Evolutionary conservation across 1,140 invertebrate genomes (phyloP).

Genomic region (Drosophila prosaltans): DNA sequence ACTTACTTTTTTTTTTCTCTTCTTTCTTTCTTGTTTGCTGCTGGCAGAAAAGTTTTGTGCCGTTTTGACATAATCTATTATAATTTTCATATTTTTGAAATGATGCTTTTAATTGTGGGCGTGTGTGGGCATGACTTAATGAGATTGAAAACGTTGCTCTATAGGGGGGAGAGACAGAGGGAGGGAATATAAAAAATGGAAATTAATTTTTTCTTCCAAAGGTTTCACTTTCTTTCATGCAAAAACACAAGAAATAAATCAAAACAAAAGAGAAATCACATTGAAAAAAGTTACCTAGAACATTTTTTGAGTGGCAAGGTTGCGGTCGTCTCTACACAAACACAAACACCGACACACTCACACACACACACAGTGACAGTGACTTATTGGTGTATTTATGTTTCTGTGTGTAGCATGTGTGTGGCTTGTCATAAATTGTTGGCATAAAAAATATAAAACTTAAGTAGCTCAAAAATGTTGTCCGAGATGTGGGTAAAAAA

Average conservation of each 20-base stretch:
- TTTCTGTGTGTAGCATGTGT: slow-evolving; percentile 32
- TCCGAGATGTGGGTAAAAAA: slow-evolving; percentile 5
- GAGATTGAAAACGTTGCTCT: slow-evolving; percentile 44
- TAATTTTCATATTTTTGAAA: slow-evolving; percentile 21
- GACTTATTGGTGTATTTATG: slow-evolving; percentile 63
- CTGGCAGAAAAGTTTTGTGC: slow-evolving; percentile 45
- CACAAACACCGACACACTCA: slow-evolving; percentile 32
- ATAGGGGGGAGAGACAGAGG: slow-evolving; percentile 39
- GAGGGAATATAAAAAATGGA: slow-evolving; percentile 29
- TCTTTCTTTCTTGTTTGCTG: slow-evolving; percentile 45
- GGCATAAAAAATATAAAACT: slow-evolving; percentile 33
- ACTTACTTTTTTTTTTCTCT: slow-evolving; percentile 10
- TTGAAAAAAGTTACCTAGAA: slow-evolving; percentile 61
- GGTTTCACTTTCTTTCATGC: background rate
- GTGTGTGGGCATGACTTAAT: slow-evolving; percentile 62
- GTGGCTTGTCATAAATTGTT: slow-evolving; percentile 49
- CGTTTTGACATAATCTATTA: slow-evolving; percentile 46
- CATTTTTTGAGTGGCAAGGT: slow-evolving; percentile 42
- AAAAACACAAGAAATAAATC: slow-evolving; percentile 18
- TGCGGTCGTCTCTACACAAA: slow-evolving; percentile 17
- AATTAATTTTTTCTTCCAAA: slow-evolving; percentile 41
- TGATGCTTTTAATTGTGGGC: slow-evolving; percentile 63
- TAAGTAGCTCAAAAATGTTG: slow-evolving; percentile 23
- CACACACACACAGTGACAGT: slow-evolving; percentile 54
- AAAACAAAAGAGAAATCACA: slow-evolving; percentile 52